Evolutionary conservation across 2,888 invertebrate genomes (phyloP).

Genomic region (Stenotaenia linearis): DNA sequence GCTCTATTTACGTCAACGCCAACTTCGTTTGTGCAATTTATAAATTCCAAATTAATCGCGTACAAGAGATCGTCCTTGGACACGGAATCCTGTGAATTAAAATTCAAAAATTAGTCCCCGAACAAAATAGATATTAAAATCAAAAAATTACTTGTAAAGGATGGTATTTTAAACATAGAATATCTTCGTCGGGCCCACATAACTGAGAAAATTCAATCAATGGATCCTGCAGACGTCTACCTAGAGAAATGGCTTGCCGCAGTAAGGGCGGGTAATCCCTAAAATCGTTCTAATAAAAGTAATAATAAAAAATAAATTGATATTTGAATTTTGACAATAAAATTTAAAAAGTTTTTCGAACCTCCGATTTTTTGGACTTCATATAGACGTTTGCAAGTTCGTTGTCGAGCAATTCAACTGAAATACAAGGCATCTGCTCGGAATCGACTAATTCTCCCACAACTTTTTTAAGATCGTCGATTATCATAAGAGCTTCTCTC

Average conservation of each 20-base stretch:
- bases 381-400: constrained; percentile 87
- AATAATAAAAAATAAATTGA: not conserved
- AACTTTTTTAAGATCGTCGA: constrained; percentile 68
- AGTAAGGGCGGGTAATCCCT: constrained; percentile 86
- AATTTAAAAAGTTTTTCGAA: constrained; percentile 44
- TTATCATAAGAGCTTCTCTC: constrained; percentile 74
- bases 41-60: constrained; percentile 75
- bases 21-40: constrained; percentile 94
- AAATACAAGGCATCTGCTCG: constrained; percentile 72
- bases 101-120: not conserved
- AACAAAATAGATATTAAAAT: not conserved
- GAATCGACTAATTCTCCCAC: constrained; percentile 69
- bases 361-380: constrained; percentile 77
- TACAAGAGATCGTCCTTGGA: constrained; percentile 79
- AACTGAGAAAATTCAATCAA: constrained; percentile 92
- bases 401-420: constrained; percentile 88
- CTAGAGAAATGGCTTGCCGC: constrained; percentile 88
- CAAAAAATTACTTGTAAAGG: constrained; percentile 56
- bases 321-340: too few relatives aligned
- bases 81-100: constrained; percentile 47
- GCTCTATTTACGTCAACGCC: constrained; percentile 95
- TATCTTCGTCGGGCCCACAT: constrained; percentile 93
- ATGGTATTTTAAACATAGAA: constrained; percentile 88
- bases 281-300: constrained; percentile 62
- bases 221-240: constrained; percentile 89